Evolutionary conservation across 2,888 invertebrate genomes (phyloP).

Genomic region (Tetramorium bicarinatum): DNA sequence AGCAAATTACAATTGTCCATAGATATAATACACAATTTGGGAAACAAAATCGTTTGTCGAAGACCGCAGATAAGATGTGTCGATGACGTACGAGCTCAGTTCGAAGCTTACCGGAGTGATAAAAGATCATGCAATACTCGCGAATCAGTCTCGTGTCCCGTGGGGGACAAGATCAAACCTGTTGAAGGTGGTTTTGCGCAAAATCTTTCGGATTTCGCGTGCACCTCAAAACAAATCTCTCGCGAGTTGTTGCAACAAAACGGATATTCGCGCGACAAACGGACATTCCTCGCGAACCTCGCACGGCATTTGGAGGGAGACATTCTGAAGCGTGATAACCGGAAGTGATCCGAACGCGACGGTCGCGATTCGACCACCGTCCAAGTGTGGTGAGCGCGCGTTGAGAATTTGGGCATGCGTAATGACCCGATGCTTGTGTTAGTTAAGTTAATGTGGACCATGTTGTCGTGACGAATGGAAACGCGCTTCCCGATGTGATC

Average conservation of each 20-base stretch:
- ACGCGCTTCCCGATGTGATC: constrained; percentile 47
- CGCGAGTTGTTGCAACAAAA: constrained; percentile 54
- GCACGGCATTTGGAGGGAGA: background rate
- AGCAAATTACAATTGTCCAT: constrained; percentile 27
- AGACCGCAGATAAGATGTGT: background rate
- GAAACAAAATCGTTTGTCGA: constrained; percentile 8
- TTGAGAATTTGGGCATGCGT: background rate
- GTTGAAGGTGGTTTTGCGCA: background rate
- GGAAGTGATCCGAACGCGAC: constrained; percentile 8
- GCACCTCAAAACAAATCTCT: constrained; percentile 36
- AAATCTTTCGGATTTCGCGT: constrained; percentile 10
- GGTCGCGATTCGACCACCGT: constrained; percentile 22
- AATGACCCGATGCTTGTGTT: constrained; percentile 42
- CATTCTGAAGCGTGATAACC: constrained; percentile 19
- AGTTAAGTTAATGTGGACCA: background rate
- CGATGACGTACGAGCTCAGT: background rate
- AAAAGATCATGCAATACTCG: constrained; percentile 2
- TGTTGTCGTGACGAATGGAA: constrained; percentile 34
- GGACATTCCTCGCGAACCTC: constrained; percentile 23
- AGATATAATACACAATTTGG: constrained; percentile 10
- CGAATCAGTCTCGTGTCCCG: constrained; percentile 11
- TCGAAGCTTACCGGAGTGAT: background rate
- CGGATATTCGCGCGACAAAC: constrained; percentile 42
- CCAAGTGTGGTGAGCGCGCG: constrained; percentile 1
- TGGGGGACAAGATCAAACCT: background rate